Conservation (phyloP, 2,797 vertebrate species). For the Sorex maritimensis region DNA sequence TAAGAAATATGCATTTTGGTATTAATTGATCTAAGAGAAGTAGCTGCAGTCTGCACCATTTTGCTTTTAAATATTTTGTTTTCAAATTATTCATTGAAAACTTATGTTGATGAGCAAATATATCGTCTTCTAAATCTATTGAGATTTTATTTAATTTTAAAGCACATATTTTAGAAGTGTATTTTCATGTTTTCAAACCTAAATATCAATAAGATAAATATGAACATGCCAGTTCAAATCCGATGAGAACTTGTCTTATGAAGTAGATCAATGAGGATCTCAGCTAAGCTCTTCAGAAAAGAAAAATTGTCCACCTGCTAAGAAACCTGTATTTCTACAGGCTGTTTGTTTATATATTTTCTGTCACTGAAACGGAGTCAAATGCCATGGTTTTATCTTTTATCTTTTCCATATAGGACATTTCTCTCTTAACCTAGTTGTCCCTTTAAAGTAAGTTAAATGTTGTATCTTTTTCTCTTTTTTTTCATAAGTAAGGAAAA, state of each 20-base stretch:
- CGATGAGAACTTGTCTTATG: constrained; percentile 55
- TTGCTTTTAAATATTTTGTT: constrained; percentile 61
- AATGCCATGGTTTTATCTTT: constrained; percentile 52
- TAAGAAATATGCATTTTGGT: neutral
- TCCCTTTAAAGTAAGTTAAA: constrained; percentile 48
- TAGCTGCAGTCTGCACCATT: neutral
- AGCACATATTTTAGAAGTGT: constrained; percentile 71
- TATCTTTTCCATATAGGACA: constrained; percentile 36
- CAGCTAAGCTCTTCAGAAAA: constrained; percentile 54
- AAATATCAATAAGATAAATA: constrained; percentile 82
- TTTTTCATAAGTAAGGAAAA: constrained; percentile 69
- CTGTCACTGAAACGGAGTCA: constrained; percentile 48
- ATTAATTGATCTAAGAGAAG: constrained; percentile 9
- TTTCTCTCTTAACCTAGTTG: constrained; percentile 45
- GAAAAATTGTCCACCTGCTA: neutral
- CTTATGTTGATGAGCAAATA: constrained; percentile 25
- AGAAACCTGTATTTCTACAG: constrained; percentile 48
- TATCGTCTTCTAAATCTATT: constrained; percentile 46
- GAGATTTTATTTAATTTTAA: constrained; percentile 72
- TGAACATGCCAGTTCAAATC: constrained; percentile 22
- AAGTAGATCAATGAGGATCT: constrained; percentile 67
- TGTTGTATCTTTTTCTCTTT: neutral
- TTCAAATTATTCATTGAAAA: constrained; percentile 62
- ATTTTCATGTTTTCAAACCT: constrained; percentile 70
- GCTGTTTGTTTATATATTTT: constrained; percentile 64